Evolutionary conservation across 2,113 vertebrate species (phyloP), one percentile per base, ranked within the genome.

Genomic region (Azemiops feae): DNA sequence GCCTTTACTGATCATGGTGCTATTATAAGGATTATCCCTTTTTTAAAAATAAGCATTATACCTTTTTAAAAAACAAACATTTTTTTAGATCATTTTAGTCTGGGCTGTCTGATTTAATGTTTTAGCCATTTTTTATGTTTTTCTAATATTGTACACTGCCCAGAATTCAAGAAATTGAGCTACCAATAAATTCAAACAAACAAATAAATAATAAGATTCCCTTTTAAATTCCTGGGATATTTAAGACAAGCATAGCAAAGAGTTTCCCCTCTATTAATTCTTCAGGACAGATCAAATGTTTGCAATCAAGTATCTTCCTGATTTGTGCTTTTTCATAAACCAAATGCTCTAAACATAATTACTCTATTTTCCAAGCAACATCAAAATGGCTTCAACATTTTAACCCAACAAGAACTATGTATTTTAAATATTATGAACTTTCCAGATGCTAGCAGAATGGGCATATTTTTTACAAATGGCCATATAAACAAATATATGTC

Each of bases 401-500:
- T 34, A 58, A 30, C 45, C 0, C 0, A 95, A 85, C 43, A 9
- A 69, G 14, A 94, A 8, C 16, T 93, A 7, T 53, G 85, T 86
- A 94, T 92, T 94, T 81, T 54, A 94, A 95, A 95, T 64, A n/a
- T 88, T 27, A 57, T 90, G 64, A 94, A 93, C 39, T 54, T 92
- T 94, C 92, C 92, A 95, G 93, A 95, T 93, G 45, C 60, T 57
- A 95, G 95, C 18, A 39, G 57, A 93, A 91, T 7, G n/a, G 45
- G 55, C 45, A 94, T 7, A 88, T 74, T 58, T 50, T 94, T 94
- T 90, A 92, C 14, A 93, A 94, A 74, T 45, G 11, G 58, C 92
- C 95, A 94, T 87, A 93, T n/a, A 94, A 94, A 94, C 87, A 95
- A 95, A 95, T 90, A 93, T 5, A 94, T 34, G 23, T 47, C 57